Percentiles rank a stretch among this genome's conserved stretches.
These are phyloP conservation scores for Scrobipalpa atriplicella DNA, from an alignment of 2,888 invertebrate genomes.

Conservation along the genomic window DNA sequence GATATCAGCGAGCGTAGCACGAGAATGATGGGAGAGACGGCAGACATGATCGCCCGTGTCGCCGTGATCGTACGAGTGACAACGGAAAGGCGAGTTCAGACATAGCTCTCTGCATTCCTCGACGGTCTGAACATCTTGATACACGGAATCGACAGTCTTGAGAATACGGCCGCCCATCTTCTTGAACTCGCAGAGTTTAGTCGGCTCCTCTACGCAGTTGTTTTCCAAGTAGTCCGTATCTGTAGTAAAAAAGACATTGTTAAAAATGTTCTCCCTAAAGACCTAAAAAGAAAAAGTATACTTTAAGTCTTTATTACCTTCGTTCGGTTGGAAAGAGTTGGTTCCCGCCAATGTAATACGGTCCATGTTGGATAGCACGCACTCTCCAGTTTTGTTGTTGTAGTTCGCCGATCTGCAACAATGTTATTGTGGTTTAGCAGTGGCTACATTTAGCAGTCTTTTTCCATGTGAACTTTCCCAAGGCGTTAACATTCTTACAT, in stretches of 20 bases:
- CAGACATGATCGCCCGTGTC: slow-evolving; percentile 97
- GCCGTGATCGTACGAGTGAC: slow-evolving; percentile 97
- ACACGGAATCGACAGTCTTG: slow-evolving; percentile 96
- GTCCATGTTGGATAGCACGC: slow-evolving; percentile 96
- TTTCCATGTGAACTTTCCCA: slow-evolving; percentile 67
- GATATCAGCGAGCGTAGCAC: slow-evolving; percentile 93
- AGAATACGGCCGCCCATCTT: slow-evolving; percentile 93
- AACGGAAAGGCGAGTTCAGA: slow-evolving; percentile 93
- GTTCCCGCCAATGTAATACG: slow-evolving; percentile 93
- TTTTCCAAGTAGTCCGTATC: slow-evolving; percentile 94
- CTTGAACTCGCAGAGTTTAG: slow-evolving; percentile 96
- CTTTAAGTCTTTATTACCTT: slow-evolving; percentile 64
- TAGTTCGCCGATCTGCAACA: slow-evolving; percentile 94
- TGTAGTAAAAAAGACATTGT: slow-evolving; percentile 41
- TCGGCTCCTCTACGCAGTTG: slow-evolving; percentile 97
- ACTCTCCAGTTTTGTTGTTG: slow-evolving; percentile 92
- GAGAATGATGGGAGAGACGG: slow-evolving; percentile 94
- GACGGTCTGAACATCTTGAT: slow-evolving; percentile 92
- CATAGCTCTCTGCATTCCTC: slow-evolving; percentile 95
- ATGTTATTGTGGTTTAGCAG: slow-evolving; percentile 49
- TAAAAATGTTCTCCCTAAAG: neutral
- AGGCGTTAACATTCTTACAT: slow-evolving; percentile 18
- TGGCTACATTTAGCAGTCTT: slow-evolving; percentile 51
- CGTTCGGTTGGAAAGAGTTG: slow-evolving; percentile 87
- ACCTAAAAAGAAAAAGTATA: neutral